Percentiles rank a stretch among this genome's conserved stretches.
These are phyloP conservation scores for Chloroceryle inda DNA, from an alignment of 2,797 vertebrate species.

Conservation along the genomic window DNA sequence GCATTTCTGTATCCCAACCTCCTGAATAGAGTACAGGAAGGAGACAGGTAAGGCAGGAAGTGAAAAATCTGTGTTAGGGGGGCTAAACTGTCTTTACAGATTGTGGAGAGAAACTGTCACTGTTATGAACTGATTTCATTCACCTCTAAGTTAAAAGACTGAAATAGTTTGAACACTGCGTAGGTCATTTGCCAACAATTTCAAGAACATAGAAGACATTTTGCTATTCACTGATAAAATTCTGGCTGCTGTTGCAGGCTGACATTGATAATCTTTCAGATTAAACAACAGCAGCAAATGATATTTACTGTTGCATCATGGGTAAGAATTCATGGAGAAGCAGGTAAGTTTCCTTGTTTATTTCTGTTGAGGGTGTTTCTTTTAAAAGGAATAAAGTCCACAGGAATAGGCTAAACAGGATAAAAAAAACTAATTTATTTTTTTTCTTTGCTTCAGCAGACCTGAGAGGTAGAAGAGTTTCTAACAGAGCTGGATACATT, in stretches of 20 bases:
- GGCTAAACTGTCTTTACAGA: not conserved
- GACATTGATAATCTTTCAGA: not conserved
- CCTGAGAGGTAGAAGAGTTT: not conserved
- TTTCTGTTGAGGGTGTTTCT: not conserved
- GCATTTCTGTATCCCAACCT: not conserved
- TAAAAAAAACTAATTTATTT: not conserved
- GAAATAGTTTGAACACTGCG: not conserved
- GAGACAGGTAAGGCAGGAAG: not conserved
- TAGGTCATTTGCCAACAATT: not conserved
- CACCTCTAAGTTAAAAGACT: not conserved
- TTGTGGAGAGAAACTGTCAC: not conserved
- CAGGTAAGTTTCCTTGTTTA: not conserved
- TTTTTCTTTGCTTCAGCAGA: not conserved
- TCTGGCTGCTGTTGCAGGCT: not conserved
- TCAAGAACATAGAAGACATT: not conserved
- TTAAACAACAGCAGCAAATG: not conserved
- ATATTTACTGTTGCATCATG: not conserved
- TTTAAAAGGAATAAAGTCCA: not conserved
- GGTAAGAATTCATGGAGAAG: not conserved
- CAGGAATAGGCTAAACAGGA: not conserved
- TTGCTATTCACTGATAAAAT: not conserved
- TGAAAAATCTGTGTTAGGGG: not conserved
- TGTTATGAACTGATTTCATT: not conserved
- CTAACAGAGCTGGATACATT: not conserved
- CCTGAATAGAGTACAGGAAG: not conserved